A percentile compares a stretch with the other conserved stretches of the same genome.
Evolutionary conservation across 2,888 invertebrate species (phyloP).

Genomic region (Diaphora mendica): DNA sequence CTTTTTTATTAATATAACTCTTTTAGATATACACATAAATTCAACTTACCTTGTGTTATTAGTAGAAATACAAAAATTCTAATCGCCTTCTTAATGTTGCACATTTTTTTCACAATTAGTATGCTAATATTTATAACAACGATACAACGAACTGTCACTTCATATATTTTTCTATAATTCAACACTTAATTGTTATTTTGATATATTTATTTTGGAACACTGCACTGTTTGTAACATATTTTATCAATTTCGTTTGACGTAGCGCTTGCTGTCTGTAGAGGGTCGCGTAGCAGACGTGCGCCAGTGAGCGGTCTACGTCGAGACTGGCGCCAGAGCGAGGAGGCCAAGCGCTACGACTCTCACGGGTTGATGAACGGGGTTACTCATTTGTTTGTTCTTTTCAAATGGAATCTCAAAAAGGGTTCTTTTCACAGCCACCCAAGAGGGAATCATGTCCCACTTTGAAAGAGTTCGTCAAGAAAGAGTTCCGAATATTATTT

Average conservation of each 20-base stretch:
- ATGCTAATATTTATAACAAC: slow-evolving; percentile 42
- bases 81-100: slow-evolving; percentile 50
- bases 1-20: background rate
- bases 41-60: slow-evolving; percentile 59
- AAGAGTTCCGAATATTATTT: slow-evolving; percentile 39
- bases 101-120: slow-evolving; percentile 53
- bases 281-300: slow-evolving; percentile 58
- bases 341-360: slow-evolving; percentile 49
- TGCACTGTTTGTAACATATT: slow-evolving; percentile 46
- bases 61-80: slow-evolving; percentile 58
- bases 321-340: slow-evolving; percentile 56
- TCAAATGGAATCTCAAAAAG: slow-evolving; percentile 61
- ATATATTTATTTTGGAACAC: slow-evolving; percentile 37
- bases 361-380: slow-evolving; percentile 59
- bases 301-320: slow-evolving; percentile 51
- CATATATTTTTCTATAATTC: slow-evolving; percentile 30
- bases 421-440: slow-evolving; percentile 59
- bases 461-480: slow-evolving; percentile 40
- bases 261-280: slow-evolving; percentile 47
- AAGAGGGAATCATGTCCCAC: slow-evolving; percentile 52
- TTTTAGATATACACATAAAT: background rate
- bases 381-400: slow-evolving; percentile 68
- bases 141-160: slow-evolving; percentile 47
- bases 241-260: slow-evolving; percentile 47
- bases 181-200: slow-evolving; percentile 39